Base-by-base conservation (phyloP, 2,797 vertebrate genomes). In the Ciconia nigra region DNA sequence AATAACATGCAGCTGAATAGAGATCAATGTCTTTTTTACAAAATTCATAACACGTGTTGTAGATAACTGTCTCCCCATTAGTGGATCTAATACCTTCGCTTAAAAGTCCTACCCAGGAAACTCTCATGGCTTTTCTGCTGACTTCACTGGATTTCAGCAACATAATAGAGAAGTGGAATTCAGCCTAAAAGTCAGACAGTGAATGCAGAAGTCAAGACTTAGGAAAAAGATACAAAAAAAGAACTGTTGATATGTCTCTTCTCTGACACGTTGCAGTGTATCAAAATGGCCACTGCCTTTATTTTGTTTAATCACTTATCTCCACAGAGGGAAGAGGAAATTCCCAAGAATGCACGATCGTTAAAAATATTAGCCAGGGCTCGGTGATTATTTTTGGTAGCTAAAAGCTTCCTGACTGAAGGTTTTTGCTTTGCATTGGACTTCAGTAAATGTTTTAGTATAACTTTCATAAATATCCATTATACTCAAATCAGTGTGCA, bases 381-480 rank as follows among this genome's bases (percentile, higher is more conserved):
- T 62, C 81, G 71, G 72, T 19, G 93, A 95, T 95, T 95, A 96
- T 97, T 97, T 97, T 96, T 94, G 95, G 95, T 96, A 90, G 91
- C 91, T 92, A 46, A 91, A 96, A 95, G 89, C 95, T 96, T 97
- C 97, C 93, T 84, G 59, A 28, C 86, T 20, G 84, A 85, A 37
- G n/a, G 54, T 44, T 29, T 57, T 82, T 63, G 84, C 73, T 82
- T 93, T 72, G 81, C 81, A 9, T 25, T 78, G 92, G 94, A 29
- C 67, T 73, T 29, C 15, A 76, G 84, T 44, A 24, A 76, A 90
- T 74, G 82, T 90, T 95, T 95, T 41, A 95, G 94, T 55, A 13
- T 73, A 87, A 83, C 92, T 92, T 93, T 94, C 83, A 74, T 89
- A 93, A 97, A 97, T 86, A 89, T 65, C 95, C 67, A 74, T 92